A percentile compares a stretch with the other conserved stretches of the same genome.
These are phyloP conservation scores for Meriones psammophilus DNA, from an alignment of 2,797 vertebrate species.

Conservation along the genomic window DNA sequence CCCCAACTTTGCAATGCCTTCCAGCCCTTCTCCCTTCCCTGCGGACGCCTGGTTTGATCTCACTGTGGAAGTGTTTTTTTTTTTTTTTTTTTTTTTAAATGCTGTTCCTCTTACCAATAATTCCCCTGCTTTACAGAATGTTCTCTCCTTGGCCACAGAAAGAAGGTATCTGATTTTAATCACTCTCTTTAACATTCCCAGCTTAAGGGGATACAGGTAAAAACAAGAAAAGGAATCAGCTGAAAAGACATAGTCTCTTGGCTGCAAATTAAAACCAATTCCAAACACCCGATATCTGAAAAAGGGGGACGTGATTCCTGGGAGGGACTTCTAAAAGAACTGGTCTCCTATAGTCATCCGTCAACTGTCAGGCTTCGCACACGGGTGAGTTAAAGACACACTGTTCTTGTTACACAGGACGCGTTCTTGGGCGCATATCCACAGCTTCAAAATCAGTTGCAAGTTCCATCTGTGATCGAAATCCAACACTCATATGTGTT, in stretches of 20 bases:
- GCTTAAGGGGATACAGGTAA: constrained; percentile 85
- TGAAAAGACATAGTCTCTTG: constrained; percentile 80
- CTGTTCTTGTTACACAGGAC: constrained; percentile 47
- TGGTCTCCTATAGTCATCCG: constrained; percentile 70
- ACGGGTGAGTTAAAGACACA: neutral
- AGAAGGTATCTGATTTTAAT: constrained; percentile 78
- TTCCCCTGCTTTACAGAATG: constrained; percentile 43
- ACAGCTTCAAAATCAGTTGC: neutral
- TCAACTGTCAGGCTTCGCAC: constrained; percentile 61
- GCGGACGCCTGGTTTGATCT: neutral
- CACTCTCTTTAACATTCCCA: constrained; percentile 74
- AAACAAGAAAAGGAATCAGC: constrained; percentile 84
- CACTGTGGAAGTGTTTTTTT: neutral
- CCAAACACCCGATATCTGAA: constrained; percentile 81
- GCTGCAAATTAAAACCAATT: constrained; percentile 83
- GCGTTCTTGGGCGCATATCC: neutral
- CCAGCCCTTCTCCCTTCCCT: neutral
- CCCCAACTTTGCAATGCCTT: neutral
- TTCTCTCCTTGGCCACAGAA: constrained; percentile 58
- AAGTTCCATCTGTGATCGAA: constrained; percentile 60
- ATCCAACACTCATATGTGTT: constrained; percentile 17
- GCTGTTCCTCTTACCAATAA: neutral
- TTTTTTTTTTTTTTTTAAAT: neutral
- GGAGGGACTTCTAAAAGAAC: constrained; percentile 82
- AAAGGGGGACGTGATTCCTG: constrained; percentile 83